phyloP scores from a whole-genome alignment of 2,797 vertebrate genomes.

The Cephalopachus bancanus region DNA sequence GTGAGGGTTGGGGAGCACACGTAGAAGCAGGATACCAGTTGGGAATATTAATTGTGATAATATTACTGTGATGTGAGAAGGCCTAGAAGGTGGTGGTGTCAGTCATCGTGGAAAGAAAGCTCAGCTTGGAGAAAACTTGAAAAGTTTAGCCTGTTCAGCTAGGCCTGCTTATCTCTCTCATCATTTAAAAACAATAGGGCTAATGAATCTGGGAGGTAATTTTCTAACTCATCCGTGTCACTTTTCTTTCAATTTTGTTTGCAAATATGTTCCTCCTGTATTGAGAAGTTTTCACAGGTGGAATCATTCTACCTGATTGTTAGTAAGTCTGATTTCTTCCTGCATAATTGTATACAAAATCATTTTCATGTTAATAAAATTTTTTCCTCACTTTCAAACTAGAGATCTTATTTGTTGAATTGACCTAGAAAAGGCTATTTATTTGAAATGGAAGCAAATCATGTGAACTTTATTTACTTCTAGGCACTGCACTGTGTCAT shows the following conservation, averaged over 20 bases:
- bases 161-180: background rate
- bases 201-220: background rate
- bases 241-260: slow-evolving; percentile 42
- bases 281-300: background rate
- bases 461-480: slow-evolving; percentile 52
- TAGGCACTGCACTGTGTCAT: background rate
- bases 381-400: slow-evolving; percentile 17
- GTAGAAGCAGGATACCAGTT: background rate
- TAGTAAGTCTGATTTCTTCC: background rate
- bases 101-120: background rate
- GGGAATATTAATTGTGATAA: slow-evolving; percentile 22
- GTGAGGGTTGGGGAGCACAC: background rate
- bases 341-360: background rate
- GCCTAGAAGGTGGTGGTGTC: rapidly evolving
- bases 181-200: background rate
- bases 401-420: background rate
- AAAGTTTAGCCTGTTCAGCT: background rate
- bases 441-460: slow-evolving; percentile 27
- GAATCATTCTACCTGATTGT: background rate
- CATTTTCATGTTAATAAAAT: background rate
- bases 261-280: background rate
- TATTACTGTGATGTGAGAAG: background rate
- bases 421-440: slow-evolving; percentile 8
- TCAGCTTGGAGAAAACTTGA: background rate
- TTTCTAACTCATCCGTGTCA: background rate